Evolutionary conservation across 2,113 vertebrate species (phyloP).

Genomic region (Heteronetta atricapilla): DNA sequence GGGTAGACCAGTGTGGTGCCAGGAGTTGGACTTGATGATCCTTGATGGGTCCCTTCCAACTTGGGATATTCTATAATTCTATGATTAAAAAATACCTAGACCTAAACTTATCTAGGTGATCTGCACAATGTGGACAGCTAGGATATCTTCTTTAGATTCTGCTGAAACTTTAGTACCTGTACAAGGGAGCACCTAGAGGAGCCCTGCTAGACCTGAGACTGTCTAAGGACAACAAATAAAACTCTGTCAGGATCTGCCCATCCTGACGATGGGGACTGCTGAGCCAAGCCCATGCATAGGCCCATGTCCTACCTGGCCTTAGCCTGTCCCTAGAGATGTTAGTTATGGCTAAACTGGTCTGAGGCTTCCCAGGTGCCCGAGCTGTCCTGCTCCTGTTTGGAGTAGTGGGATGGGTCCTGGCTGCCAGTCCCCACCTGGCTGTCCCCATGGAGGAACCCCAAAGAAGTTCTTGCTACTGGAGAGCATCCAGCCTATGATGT

Average conservation of each 20-base stretch:
- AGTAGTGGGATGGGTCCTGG: neutral
- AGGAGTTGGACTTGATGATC: no score
- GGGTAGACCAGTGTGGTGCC: no score
- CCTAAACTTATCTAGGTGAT: neutral
- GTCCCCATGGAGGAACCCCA: accelerated
- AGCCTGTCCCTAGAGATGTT: neutral
- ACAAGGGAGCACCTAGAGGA: neutral
- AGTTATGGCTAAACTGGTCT: neutral
- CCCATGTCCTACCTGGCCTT: neutral
- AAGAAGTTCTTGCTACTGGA: accelerated
- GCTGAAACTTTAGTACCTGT: accelerated
- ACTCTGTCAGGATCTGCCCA: neutral
- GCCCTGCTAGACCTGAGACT: accelerated
- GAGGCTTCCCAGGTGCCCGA: accelerated
- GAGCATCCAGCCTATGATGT: neutral
- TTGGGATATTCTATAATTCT: no score
- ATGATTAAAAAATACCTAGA: no score
- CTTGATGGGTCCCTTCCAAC: no score
- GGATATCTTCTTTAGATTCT: neutral
- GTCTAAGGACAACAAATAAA: neutral
- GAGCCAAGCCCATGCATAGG: neutral
- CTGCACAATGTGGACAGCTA: neutral
- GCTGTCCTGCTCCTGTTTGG: no score
- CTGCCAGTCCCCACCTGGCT: neutral
- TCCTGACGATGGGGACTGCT: accelerated